Percentiles rank a stretch among this genome's conserved stretches.
Evolutionary conservation across 2,888 invertebrate species (phyloP).

Genomic region (Noctuana brunneofusca): DNA sequence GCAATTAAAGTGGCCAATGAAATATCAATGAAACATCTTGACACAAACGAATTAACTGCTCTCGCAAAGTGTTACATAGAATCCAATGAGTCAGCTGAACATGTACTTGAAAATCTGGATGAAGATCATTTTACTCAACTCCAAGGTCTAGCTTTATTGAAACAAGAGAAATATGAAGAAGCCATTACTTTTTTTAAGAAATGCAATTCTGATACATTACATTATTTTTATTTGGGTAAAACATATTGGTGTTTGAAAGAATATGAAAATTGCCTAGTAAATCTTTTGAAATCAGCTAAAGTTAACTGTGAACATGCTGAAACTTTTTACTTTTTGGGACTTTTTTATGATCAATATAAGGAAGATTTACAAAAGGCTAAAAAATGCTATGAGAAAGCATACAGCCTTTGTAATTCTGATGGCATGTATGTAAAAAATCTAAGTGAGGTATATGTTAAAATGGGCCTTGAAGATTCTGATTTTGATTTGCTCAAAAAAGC

Average conservation of each 20-base stretch:
- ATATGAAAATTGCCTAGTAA: constrained; percentile 83
- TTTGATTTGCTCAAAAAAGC: constrained; percentile 82
- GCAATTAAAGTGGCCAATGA: constrained; percentile 65
- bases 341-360: constrained; percentile 85
- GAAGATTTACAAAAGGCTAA: constrained; percentile 88
- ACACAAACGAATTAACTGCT: constrained; percentile 53
- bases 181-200: constrained; percentile 79
- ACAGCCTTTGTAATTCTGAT: constrained; percentile 87
- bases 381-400: constrained; percentile 93
- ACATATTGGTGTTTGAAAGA: constrained; percentile 83
- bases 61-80: constrained; percentile 70
- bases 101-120: constrained; percentile 57
- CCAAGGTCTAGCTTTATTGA: constrained; percentile 75
- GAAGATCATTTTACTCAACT: constrained; percentile 64
- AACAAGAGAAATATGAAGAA: constrained; percentile 77
- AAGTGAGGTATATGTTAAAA: constrained; percentile 88
- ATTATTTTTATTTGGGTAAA: constrained; percentile 83
- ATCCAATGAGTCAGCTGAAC: constrained; percentile 53
- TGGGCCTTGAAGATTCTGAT: constrained; percentile 86
- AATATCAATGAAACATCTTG: constrained; percentile 53
- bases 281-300: constrained; percentile 87
- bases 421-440: constrained; percentile 87
- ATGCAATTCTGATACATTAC: constrained; percentile 68
- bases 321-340: constrained; percentile 89
- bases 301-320: constrained; percentile 88